These are phyloP conservation scores for Sinella curviseta DNA, from an alignment of 1,140 invertebrate genomes.

Conservation along the genomic window DNA sequence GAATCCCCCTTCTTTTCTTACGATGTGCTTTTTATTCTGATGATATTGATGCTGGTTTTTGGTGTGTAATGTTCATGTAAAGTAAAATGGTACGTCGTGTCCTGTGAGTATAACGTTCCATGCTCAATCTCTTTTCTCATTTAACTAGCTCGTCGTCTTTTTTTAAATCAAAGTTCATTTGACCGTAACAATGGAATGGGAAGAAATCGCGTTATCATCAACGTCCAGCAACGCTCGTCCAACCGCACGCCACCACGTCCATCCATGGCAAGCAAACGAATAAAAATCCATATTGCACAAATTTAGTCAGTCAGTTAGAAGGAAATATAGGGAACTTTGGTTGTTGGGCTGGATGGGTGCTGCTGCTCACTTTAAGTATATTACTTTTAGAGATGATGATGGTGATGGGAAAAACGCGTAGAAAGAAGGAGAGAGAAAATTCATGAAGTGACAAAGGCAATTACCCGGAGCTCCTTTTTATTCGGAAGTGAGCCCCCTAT, in stretches of 20 bases:
- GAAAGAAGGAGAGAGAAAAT: neutral
- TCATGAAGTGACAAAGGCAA: constrained; percentile 27
- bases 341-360: neutral
- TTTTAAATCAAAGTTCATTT: constrained; percentile 27
- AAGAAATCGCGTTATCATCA: constrained; percentile 22
- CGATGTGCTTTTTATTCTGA: neutral
- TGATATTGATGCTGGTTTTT: neutral
- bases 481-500: neutral
- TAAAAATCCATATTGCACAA: constrained; percentile 19
- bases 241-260: neutral
- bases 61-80: too few species aligned
- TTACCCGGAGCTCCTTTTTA: constrained; percentile 3
- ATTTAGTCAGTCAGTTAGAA: neutral
- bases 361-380: constrained; percentile 10
- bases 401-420: neutral
- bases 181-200: constrained; percentile 22
- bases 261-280: neutral
- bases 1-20: neutral
- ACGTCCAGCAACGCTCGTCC: constrained; percentile 18
- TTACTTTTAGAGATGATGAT: neutral
- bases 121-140: neutral
- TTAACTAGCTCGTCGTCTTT: neutral
- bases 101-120: too few species aligned
- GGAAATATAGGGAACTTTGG: neutral
- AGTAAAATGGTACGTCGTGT: too few species aligned